Conservation (phyloP, 2,797 vertebrate species). For the Ambastaia sidthimunki region DNA sequence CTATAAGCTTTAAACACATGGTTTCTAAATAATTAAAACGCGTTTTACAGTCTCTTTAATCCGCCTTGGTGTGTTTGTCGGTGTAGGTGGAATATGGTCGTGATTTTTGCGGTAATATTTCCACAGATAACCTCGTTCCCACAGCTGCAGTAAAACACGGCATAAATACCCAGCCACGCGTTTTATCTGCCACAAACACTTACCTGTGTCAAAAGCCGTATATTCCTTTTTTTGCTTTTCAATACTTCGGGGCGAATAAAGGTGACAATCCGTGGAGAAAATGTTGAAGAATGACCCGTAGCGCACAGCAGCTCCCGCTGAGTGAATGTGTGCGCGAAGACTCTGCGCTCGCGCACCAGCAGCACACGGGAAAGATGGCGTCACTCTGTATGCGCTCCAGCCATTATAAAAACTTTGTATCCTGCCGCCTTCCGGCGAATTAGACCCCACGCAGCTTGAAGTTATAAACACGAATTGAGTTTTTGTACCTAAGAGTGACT, state of each 20-base stretch:
- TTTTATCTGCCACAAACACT: constrained; percentile 58
- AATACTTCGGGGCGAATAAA: constrained; percentile 64
- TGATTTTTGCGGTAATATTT: constrained; percentile 6
- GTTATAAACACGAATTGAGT: not conserved
- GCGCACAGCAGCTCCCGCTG: constrained; percentile 51
- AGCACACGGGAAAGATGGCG: constrained; percentile 84
- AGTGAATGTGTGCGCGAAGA: constrained; percentile 20
- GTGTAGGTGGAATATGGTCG: not conserved
- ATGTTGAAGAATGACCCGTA: constrained; percentile 44
- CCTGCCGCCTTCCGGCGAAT: constrained; percentile 74
- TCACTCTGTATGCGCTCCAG: constrained; percentile 69
- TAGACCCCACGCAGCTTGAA: constrained; percentile 63
- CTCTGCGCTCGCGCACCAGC: constrained; percentile 45
- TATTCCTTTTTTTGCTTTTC: constrained; percentile 70
- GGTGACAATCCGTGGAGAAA: constrained; percentile 54
- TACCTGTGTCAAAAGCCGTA: constrained; percentile 76
- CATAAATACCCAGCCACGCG: not conserved
- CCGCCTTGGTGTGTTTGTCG: not conserved
- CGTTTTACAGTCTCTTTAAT: not conserved
- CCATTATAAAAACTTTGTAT: constrained; percentile 80
- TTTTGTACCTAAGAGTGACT: not conserved
- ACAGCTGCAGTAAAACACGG: constrained; percentile 30
- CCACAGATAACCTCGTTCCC: constrained; percentile 7
- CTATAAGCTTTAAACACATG: not conserved
- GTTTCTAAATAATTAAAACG: not conserved